Evolutionary conservation across 2,113 vertebrate species (phyloP), one percentile per base, ranked within the genome.

Genomic region (Oncorhynchus gorbuscha): DNA sequence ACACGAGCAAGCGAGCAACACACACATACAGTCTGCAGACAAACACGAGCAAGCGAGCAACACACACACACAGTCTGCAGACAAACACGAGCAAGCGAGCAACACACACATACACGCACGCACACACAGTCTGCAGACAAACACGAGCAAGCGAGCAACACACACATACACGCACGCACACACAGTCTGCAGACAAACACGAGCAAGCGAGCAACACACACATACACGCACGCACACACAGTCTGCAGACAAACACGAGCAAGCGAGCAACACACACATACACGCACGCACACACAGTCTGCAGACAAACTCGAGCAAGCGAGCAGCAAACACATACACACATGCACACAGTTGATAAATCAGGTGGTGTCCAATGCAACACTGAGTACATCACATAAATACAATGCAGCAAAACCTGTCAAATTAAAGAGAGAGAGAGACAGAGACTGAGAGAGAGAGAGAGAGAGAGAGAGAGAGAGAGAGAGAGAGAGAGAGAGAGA

Each of bases 361-460:
- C 73, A 79, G 84, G 75, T 81, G 64, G 79, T 89, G 82, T 88
- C 77, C 61, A 58, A 74, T 83, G 84, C 82, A 86, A 89, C 86
- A 85, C 70, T 83, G 79, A 70, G 74, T 84, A 77, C 73, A 51
- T 61, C 78, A 76, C 74, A 85, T 78, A 84, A 88, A 88, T 82
- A 75, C 83, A 82, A 70, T 77, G 80, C 81, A 82, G 70, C 71
- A 80, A 79, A 88, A 85, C 69, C 75, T 61, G 80, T 80, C 75
- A 92, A 90, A 88, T 87, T 78, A 84, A 86, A 74, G 84, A 76
- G 32, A n/a, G 58, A 71, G 75, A 79, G 4, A 83, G 79, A 73
- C 2, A 18, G 14, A 18, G 13, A 4, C 14, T 5, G 49, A 55
- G 11, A 49, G 3, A 6, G 5, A 35, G 5, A 35, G 35, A 9